Evolutionary conservation across 2,888 invertebrate genomes (phyloP).

Genomic region (Cheiracanthium punctorium): DNA sequence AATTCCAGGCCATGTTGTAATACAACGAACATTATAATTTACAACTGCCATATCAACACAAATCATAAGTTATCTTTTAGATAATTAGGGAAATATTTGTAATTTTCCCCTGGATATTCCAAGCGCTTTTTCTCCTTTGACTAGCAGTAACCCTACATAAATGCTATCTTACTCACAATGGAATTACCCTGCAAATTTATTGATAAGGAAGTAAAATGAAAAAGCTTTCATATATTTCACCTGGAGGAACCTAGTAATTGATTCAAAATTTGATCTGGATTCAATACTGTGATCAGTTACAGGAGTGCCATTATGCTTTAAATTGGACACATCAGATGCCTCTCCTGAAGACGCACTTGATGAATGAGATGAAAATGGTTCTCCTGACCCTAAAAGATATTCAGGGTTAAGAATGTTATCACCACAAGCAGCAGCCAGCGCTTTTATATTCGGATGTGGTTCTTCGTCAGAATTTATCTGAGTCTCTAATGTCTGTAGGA

Average conservation of each 20-base stretch:
- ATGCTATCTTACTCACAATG: too few relatives aligned
- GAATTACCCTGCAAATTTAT: too few relatives aligned
- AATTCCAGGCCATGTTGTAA: too few relatives aligned
- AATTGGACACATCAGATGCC: conserved; percentile 75
- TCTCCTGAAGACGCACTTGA: conserved; percentile 68
- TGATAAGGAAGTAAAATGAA: too few relatives aligned
- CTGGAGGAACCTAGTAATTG: conserved; percentile 73
- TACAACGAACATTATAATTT: too few relatives aligned
- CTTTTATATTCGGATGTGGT: conserved; percentile 82
- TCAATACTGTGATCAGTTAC: conserved; percentile 75
- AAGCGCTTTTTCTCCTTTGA: too few relatives aligned
- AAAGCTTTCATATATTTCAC: conserved; percentile 18
- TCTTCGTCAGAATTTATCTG: conserved; percentile 78
- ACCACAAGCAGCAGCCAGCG: conserved; percentile 86
- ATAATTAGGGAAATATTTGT: too few relatives aligned
- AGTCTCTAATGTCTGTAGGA: conserved; percentile 78
- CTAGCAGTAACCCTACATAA: too few relatives aligned
- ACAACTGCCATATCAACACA: too few relatives aligned
- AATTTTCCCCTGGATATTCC: too few relatives aligned
- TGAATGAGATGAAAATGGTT: conserved; percentile 71
- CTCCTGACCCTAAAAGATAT: conserved; percentile 81
- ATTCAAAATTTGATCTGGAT: conserved; percentile 76
- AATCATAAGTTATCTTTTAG: too few relatives aligned
- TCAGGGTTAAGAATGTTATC: conserved; percentile 88
- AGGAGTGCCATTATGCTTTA: conserved; percentile 75